A percentile compares a stretch with the other conserved stretches of the same genome.
These are phyloP conservation scores for Plecotus auritus DNA, from an alignment of 2,113 vertebrate species.

Conservation along the genomic window DNA sequence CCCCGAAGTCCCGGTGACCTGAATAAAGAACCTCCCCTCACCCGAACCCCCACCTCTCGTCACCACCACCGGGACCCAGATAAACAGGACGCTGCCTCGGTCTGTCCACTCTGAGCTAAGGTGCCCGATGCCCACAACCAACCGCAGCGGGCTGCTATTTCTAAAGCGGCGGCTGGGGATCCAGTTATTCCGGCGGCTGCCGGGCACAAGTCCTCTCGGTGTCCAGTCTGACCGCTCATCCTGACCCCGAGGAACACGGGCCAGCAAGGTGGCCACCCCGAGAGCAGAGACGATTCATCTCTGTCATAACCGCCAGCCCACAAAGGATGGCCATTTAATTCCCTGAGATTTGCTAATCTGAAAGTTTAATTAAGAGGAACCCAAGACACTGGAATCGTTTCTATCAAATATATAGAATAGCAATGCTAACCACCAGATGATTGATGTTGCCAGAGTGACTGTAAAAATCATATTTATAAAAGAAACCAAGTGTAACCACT, in stretches of 20 bases:
- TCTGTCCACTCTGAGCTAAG: neutral
- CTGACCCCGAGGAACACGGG: neutral
- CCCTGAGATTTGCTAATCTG: slow-evolving; percentile 57
- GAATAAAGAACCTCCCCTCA: neutral
- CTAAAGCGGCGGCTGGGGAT: neutral
- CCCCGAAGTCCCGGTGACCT: neutral
- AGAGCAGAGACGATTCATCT: neutral
- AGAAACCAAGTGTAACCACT: slow-evolving; percentile 75
- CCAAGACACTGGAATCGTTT: slow-evolving; percentile 52
- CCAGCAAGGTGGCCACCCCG: neutral
- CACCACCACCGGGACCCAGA: neutral
- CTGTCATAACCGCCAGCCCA: slow-evolving; percentile 32
- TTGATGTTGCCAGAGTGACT: slow-evolving; percentile 59
- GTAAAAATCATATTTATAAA: slow-evolving; percentile 71
- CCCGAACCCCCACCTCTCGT: neutral
- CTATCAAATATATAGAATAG: slow-evolving; percentile 54
- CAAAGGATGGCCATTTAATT: slow-evolving; percentile 52
- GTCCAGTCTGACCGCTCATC: neutral
- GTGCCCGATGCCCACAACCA: neutral
- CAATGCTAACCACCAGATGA: slow-evolving; percentile 57
- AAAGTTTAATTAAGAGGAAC: slow-evolving; percentile 58
- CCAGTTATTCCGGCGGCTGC: neutral
- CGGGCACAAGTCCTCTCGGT: neutral
- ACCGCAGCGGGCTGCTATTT: neutral
- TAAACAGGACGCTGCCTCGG: neutral